These are phyloP conservation scores for Palythoa heliodiscus DNA, from an alignment of 92 coral and sea anemone species.

Conservation along the genomic window DNA sequence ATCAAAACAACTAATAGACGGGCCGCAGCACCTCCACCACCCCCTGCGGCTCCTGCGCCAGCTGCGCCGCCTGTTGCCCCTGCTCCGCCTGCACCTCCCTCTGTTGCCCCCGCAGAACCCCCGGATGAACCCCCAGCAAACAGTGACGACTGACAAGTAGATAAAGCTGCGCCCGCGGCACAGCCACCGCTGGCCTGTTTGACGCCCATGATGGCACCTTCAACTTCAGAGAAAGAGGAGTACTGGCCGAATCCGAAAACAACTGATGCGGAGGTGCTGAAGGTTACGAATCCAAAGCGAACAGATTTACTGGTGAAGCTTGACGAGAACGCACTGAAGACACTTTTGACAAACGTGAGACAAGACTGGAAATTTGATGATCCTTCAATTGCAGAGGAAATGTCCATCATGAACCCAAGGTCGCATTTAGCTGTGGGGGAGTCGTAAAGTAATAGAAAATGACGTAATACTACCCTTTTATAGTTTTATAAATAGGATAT, in stretches of 20 bases:
- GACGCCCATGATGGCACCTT: slow-evolving; percentile 45
- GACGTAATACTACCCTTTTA: too few relatives aligned
- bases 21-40: slow-evolving; percentile 18
- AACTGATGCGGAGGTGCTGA: slow-evolving; percentile 26
- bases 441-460: too few relatives aligned
- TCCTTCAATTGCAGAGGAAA: slow-evolving; percentile 40
- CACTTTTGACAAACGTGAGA: slow-evolving; percentile 35
- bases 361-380: slow-evolving; percentile 22
- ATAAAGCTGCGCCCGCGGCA: slow-evolving; percentile 62
- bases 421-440: slow-evolving; percentile 12
- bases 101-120: slow-evolving; percentile 25
- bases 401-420: slow-evolving; percentile 41
- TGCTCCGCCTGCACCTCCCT: slow-evolving; percentile 26
- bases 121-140: slow-evolving; percentile 48
- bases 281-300: slow-evolving; percentile 44
- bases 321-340: slow-evolving; percentile 44
- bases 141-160: slow-evolving; percentile 63
- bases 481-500: too few relatives aligned
- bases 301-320: slow-evolving; percentile 36
- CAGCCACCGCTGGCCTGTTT: slow-evolving; percentile 56
- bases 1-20: slow-evolving; percentile 42
- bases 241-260: slow-evolving; percentile 36
- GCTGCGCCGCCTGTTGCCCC: slow-evolving; percentile 1
- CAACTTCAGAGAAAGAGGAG: slow-evolving; percentile 31
- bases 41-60: not conserved